Evolutionary conservation across 2,797 vertebrate species (phyloP), one percentile per base, ranked within the genome.

Genomic region (Propithecus perrieri): DNA sequence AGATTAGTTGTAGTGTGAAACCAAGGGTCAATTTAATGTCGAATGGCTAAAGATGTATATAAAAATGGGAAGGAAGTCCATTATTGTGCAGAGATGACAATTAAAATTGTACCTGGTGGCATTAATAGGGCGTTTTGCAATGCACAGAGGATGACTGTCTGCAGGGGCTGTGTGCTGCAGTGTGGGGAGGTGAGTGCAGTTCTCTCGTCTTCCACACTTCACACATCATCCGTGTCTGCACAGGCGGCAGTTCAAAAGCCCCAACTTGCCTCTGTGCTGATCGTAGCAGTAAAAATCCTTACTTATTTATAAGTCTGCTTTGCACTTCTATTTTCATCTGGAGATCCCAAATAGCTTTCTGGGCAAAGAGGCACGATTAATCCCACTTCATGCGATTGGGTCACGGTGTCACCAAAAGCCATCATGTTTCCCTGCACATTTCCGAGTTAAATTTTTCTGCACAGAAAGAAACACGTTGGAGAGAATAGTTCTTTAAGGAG

Each of bases 241-340:
- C 55, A 67, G 72, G 76, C 1, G 0, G 84, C 89, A 28, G 1
- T 86, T 88, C 57, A 95, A 72, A 92, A 55, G 48, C 55, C 46
- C 92, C 88, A 18, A 22, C 57, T 35, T 59, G 48, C 74, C 91
- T 90, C 46, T 38, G 53, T 95, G 93, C 91, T 97, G 88, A 91
- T 72, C 78, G 53, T 87, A 85, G 93, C 93, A 91, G 59, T 65
- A 79, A 92, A 97, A 86, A 85, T 30, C 78, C 84, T 96, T 86
- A 88, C 78, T 95, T 96, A 88, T 88, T 97, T 78, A 85, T 88
- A 94, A 91, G 81, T 78, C 88, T 33, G 91, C 91, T 92, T 94
- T 22, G 11, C 85, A 89, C 85, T 86, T 96, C 72, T 88, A 20
- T 91, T 96, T 92, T 92, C 87, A 80, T 83, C 81, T 24, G 57